Base-by-base conservation (phyloP, 2,797 vertebrate genomes). In the Pseudopleuronectes americanus region DNA sequence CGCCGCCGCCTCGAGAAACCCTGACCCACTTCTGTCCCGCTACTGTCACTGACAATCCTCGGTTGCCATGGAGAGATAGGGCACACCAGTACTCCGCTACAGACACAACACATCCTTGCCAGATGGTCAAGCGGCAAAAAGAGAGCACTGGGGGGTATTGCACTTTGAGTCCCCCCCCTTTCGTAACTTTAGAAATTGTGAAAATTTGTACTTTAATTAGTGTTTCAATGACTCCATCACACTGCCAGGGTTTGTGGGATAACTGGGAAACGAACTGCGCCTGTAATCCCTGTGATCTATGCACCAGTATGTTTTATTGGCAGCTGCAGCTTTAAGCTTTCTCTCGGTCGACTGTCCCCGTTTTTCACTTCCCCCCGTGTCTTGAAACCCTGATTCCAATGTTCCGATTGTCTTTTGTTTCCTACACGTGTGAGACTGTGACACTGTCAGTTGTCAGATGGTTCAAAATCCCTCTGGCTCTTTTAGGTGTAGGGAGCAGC, bases 21-120 rank as follows among this genome's bases (percentile, higher is more conserved):
- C 76, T 67, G 78, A 84, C 84, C 83, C 84, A 74, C 65, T 80
- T 82, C 73, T 74, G 57, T 45, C 43, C 43, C 43, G 58, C 77
- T 83, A 71, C 67, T 81, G 68, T 81, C 81, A 65, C 64, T 77
- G 71, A 72, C 81, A 79, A 79, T 76, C 45, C 75, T 51, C 41
- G 58, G 77, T 85, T 83, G 78, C 79, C 45, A 84, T 84, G 78
- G 83, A 67, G 76, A 86, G 68, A 68, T 65, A 76, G 68, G 76
- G 68, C 76, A 70, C 74, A 75, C 72, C 43, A 23, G 55, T 64
- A 22, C 68, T 66, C 70, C 21, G 13, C 57, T 65, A 57, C 28
- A 21, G 63, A 77, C 70, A 65, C 55, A 61, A 65, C 76, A 73
- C 22, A 62, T 75, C 70, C 36, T 69, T 58, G 69, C 80, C 87